These are phyloP conservation scores for Apamea epomidion DNA, from an alignment of 2,888 invertebrate genomes.

Conservation along the genomic window DNA sequence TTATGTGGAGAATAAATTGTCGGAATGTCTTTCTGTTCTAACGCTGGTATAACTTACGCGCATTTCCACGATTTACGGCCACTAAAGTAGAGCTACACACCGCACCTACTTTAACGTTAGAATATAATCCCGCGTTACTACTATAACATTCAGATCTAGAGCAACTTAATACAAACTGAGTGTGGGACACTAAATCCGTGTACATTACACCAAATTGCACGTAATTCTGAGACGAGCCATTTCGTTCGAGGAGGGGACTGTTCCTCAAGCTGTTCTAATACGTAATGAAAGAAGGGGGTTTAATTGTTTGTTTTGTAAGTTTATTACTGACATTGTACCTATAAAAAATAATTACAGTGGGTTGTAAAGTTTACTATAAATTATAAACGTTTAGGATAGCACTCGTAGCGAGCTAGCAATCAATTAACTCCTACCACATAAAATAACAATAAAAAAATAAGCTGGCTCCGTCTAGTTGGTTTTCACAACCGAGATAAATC, in stretches of 20 bases:
- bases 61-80: slow-evolving; percentile 64
- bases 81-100: slow-evolving; percentile 57
- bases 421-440: slow-evolving; percentile 26
- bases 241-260: slow-evolving; percentile 39
- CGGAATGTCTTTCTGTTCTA: slow-evolving; percentile 56
- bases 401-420: slow-evolving; percentile 9
- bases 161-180: slow-evolving; percentile 60
- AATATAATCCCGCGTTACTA: slow-evolving; percentile 64
- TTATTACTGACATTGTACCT: slow-evolving; percentile 42
- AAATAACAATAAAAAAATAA: slow-evolving; percentile 41
- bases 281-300: slow-evolving; percentile 44
- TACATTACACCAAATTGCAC: slow-evolving; percentile 59
- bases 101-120: slow-evolving; percentile 53
- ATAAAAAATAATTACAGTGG: slow-evolving; percentile 38
- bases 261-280: slow-evolving; percentile 49
- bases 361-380: slow-evolving; percentile 40
- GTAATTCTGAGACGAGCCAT: slow-evolving; percentile 52
- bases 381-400: slow-evolving; percentile 31
- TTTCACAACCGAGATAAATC: slow-evolving; percentile 45
- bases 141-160: slow-evolving; percentile 66
- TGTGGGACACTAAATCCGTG: slow-evolving; percentile 54
- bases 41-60: slow-evolving; percentile 50
- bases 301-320: slow-evolving; percentile 58
- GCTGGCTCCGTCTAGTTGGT: slow-evolving; percentile 18
- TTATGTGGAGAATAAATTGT: slow-evolving; percentile 52